Evolutionary conservation across 2,888 invertebrate species (phyloP).

Genomic region (Uropetala carovei): DNA sequence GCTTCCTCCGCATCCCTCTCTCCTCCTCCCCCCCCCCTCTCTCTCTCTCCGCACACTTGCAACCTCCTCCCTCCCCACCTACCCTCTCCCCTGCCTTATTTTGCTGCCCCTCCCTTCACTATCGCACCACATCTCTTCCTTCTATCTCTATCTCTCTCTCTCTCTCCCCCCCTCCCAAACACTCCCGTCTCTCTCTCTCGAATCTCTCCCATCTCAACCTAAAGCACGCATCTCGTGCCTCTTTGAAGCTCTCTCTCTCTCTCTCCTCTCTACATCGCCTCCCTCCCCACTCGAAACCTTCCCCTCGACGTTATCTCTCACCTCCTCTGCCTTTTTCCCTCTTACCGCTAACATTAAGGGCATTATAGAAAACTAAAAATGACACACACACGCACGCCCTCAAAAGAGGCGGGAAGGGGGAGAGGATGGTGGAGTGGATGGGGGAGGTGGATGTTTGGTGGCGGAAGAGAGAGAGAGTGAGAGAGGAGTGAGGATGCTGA

Average conservation of each 20-base stretch:
- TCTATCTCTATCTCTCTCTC: neutral
- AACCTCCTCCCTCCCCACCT: neutral
- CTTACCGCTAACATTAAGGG: conserved; percentile 18
- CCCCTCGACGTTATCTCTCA: neutral
- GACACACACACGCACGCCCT: neutral
- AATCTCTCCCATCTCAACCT: conserved; percentile 14
- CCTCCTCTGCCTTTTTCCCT: conserved; percentile 28
- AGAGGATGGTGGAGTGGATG: neutral
- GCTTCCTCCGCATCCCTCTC: neutral
- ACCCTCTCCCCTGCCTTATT: neutral
- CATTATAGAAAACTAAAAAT: conserved; percentile 42
- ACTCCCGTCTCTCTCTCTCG: neutral
- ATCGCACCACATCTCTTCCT: neutral
- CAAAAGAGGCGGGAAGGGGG: neutral
- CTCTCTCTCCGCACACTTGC: neutral
- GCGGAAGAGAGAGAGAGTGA: neutral
- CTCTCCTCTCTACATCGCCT: neutral
- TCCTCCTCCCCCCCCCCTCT: neutral
- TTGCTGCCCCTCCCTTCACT: neutral
- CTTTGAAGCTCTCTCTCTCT: neutral
- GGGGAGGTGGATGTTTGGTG: neutral
- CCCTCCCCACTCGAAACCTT: neutral
- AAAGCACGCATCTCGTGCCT: neutral
- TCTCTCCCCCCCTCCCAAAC: conserved; percentile 11
- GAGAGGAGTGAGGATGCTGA: neutral